These are phyloP conservation scores for Pseudococcus jackbeardsleyi DNA, from an alignment of 2,888 invertebrate genomes.

Conservation along the genomic window DNA sequence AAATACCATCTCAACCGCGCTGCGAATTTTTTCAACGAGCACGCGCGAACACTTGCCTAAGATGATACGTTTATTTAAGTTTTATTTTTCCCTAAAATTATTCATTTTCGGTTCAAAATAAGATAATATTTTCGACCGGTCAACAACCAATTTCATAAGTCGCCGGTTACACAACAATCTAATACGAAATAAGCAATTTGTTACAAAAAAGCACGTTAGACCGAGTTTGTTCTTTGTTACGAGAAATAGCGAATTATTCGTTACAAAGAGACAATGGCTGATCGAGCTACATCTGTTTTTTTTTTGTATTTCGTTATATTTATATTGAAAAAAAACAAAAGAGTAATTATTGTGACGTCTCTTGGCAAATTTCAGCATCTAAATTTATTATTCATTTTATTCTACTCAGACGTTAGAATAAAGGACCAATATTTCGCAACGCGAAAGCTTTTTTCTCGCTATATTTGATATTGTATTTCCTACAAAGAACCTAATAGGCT, in stretches of 20 bases:
- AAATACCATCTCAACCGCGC: neutral
- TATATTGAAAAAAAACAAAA: neutral
- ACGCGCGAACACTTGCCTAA: conserved; percentile 10
- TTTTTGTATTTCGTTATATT: neutral
- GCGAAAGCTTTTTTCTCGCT: neutral
- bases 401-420: neutral
- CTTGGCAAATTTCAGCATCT: neutral
- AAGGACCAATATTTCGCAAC: neutral
- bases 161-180: neutral
- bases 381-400: neutral
- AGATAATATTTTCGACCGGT: neutral
- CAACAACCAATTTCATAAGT: neutral
- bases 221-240: neutral
- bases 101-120: neutral
- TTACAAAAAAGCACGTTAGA: neutral
- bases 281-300: neutral
- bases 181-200: neutral
- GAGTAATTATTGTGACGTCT: neutral
- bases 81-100: neutral
- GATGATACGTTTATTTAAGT: neutral
- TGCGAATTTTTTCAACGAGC: neutral
- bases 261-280: neutral
- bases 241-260: neutral
- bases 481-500: neutral
- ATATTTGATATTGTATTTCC: neutral